Conservation (phyloP, 2,797 vertebrate species). For the Oreochromis grahami region DNA sequence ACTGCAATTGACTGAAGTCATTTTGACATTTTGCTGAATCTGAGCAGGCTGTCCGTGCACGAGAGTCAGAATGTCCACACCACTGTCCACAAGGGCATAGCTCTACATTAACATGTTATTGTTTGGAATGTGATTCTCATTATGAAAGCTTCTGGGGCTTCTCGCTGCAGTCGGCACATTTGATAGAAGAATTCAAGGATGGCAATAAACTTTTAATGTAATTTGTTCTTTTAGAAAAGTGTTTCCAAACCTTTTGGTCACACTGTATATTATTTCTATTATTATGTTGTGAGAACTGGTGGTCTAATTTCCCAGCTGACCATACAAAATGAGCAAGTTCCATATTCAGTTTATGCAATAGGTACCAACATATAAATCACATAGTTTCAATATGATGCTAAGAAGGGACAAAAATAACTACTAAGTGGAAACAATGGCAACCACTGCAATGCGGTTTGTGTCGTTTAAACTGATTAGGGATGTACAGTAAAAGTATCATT, state of each 20-base stretch:
- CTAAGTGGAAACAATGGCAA: not conserved
- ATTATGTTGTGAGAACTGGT: constrained; percentile 48
- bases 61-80: not conserved
- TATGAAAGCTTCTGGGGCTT: not conserved
- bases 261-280: constrained; percentile 45
- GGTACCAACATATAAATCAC: constrained; percentile 38
- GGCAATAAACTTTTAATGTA: constrained; percentile 46
- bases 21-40: not conserved
- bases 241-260: constrained; percentile 40
- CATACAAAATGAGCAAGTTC: constrained; percentile 57
- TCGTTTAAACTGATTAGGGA: not conserved
- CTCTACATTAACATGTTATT: not conserved
- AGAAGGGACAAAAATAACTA: constrained; percentile 30
- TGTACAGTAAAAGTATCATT: not conserved
- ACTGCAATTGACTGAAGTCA: not conserved
- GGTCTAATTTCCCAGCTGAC: constrained; percentile 72
- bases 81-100: not conserved
- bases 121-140: not conserved
- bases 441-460: not conserved
- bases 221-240: constrained; percentile 44
- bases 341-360: constrained; percentile 42
- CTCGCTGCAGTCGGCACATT: not conserved
- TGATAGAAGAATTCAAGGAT: not conserved
- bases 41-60: not conserved
- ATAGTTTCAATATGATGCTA: constrained; percentile 20